Conservation (phyloP, 2,888 invertebrate species). For the Tiliacea citrago region DNA sequence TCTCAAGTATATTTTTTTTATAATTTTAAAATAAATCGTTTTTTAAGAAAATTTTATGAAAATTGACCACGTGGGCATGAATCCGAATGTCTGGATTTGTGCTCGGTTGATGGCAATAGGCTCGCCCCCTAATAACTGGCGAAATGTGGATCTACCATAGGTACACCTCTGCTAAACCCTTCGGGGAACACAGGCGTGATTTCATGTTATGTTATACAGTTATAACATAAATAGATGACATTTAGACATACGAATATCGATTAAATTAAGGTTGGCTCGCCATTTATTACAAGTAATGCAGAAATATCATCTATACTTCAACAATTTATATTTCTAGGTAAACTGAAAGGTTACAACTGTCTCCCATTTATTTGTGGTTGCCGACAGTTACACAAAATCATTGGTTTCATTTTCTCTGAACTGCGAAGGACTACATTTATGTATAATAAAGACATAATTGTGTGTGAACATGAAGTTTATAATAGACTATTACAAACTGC, state of each 20-base stretch:
- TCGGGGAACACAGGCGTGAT: neutral
- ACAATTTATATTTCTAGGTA: neutral
- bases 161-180: neutral
- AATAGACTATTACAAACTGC: conserved; percentile 22
- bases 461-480: too few species aligned
- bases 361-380: neutral
- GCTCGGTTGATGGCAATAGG: neutral
- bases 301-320: conserved; percentile 2
- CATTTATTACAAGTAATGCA: conserved; percentile 5
- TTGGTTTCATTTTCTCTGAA: conserved; percentile 6
- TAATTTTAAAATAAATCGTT: too few species aligned
- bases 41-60: too few species aligned
- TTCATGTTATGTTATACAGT: neutral
- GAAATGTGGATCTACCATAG: neutral
- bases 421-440: conserved; percentile 18
- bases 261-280: conserved; percentile 17
- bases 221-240: neutral
- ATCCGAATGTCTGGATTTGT: neutral
- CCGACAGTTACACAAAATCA: neutral
- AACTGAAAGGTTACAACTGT: neutral
- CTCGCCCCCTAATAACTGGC: neutral
- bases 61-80: too few species aligned
- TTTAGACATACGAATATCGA: conserved; percentile 12
- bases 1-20: too few species aligned
- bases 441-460: conserved; percentile 16